A percentile compares a stretch with the other conserved stretches of the same genome.
Conservation (phyloP, 1,140 invertebrate genomes). For the Penaeus japonicus region DNA sequence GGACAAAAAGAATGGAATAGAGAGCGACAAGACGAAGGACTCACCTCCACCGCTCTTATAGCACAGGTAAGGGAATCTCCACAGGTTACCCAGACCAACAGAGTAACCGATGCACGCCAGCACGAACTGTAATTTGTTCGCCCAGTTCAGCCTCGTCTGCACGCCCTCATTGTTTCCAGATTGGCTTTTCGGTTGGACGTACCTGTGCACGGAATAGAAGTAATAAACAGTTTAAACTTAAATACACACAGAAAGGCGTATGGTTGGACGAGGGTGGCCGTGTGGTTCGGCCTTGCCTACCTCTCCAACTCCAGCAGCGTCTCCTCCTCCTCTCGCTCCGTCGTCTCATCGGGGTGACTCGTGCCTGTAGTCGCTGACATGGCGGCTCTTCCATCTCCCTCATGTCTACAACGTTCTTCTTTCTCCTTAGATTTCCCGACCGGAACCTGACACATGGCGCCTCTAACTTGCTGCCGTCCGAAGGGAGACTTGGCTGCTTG, state of each 20-base stretch:
- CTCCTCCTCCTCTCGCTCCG: constrained; percentile 6
- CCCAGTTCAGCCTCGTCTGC: constrained; percentile 73
- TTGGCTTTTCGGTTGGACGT: not conserved
- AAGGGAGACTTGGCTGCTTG: too few species aligned
- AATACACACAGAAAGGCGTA: not conserved
- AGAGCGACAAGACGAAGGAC: not conserved
- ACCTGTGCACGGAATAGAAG: not conserved
- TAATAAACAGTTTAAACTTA: too few species aligned
- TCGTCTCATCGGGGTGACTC: not conserved
- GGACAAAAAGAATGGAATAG: too few species aligned
- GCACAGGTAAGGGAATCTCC: constrained; percentile 71
- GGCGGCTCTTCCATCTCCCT: constrained; percentile 27
- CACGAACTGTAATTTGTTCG: constrained; percentile 88
- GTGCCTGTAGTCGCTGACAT: not conserved
- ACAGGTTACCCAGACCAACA: constrained; percentile 90
- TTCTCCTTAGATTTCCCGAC: not conserved
- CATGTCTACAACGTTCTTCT: not conserved
- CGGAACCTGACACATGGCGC: not conserved
- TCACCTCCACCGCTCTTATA: constrained; percentile 68
- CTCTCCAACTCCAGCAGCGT: not conserved
- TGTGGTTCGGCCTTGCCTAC: constrained; percentile 33
- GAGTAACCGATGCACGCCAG: constrained; percentile 90
- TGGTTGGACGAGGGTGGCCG: constrained; percentile 9
- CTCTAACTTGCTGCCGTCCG: too few species aligned
- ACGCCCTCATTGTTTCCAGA: constrained; percentile 3